Evolutionary conservation across 1,140 invertebrate species (phyloP).

Genomic region (Drosophila pruinosa): DNA sequence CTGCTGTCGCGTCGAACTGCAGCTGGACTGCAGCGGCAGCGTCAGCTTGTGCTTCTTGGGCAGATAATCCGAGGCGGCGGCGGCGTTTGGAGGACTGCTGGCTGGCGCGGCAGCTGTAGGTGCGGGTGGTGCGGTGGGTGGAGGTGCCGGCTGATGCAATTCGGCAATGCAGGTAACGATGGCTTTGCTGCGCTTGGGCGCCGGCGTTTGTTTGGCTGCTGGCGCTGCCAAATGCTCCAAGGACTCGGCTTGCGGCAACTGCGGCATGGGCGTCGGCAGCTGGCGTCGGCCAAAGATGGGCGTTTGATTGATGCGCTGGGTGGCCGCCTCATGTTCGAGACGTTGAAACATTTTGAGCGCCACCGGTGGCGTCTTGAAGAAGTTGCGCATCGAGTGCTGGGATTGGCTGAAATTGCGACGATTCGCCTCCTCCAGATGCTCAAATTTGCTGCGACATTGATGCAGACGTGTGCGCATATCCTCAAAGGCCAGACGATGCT

Average conservation of each 20-base stretch:
- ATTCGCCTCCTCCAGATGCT: constrained; percentile 72
- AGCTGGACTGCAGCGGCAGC: constrained; percentile 17
- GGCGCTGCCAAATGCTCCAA: constrained; percentile 55
- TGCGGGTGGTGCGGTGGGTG: neutral
- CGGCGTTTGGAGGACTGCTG: too few relatives aligned
- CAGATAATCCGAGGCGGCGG: constrained; percentile 29
- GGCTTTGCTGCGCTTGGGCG: constrained; percentile 18
- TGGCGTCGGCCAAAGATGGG: constrained; percentile 72
- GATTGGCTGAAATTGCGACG: constrained; percentile 65
- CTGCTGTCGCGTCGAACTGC: neutral
- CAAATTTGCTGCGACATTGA: constrained; percentile 75
- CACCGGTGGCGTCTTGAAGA: constrained; percentile 76
- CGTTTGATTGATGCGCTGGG: constrained; percentile 79
- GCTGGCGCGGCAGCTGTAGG: neutral
- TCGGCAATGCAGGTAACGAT: constrained; percentile 4
- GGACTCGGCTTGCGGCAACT: constrained; percentile 64
- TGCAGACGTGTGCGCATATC: constrained; percentile 72
- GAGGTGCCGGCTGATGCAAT: constrained; percentile 18
- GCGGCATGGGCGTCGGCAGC: constrained; percentile 14
- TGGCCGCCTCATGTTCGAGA: constrained; percentile 60
- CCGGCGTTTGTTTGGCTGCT: neutral
- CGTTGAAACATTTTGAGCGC: constrained; percentile 78
- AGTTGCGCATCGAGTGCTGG: constrained; percentile 72
- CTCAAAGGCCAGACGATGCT: constrained; percentile 56
- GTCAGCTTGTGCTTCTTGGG: constrained; percentile 66